Evolutionary conservation across 2,888 invertebrate species (phyloP).

Genomic region (Microctonus aethiopoides): DNA sequence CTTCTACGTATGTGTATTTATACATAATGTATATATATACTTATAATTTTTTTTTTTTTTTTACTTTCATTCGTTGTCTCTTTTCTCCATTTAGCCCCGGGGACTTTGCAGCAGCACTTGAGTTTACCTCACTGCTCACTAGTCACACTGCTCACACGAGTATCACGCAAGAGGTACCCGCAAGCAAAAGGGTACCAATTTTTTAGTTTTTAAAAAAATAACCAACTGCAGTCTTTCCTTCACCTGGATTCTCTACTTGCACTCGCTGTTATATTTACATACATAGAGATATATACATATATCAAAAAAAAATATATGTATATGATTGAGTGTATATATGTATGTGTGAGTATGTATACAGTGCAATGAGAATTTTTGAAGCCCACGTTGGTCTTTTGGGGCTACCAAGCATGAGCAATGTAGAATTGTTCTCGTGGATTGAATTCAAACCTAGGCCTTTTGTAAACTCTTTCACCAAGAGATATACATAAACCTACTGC

Average conservation of each 20-base stretch:
- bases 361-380: slow-evolving; percentile 5
- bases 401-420: slow-evolving; percentile 18
- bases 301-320: not conserved
- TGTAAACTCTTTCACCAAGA: not conserved
- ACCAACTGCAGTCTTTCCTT: not conserved
- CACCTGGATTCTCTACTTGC: not conserved
- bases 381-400: slow-evolving; percentile 15
- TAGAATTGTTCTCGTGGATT: slow-evolving; percentile 21
- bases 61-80: slow-evolving; percentile 2
- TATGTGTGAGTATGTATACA: not conserved
- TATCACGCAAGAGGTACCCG: slow-evolving; percentile 60
- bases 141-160: slow-evolving; percentile 59
- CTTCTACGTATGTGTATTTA: not conserved
- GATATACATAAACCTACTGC: too few species aligned
- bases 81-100: not conserved
- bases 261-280: not conserved
- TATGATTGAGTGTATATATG: not conserved
- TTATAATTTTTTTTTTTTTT: not conserved
- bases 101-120: slow-evolving; percentile 51
- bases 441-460: not conserved
- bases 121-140: slow-evolving; percentile 63
- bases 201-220: slow-evolving; percentile 40
- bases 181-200: slow-evolving; percentile 62
- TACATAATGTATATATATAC: not conserved
- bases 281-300: not conserved